Evolutionary conservation across 2,888 invertebrate species (phyloP).

Genomic region (Erynnis tages): DNA sequence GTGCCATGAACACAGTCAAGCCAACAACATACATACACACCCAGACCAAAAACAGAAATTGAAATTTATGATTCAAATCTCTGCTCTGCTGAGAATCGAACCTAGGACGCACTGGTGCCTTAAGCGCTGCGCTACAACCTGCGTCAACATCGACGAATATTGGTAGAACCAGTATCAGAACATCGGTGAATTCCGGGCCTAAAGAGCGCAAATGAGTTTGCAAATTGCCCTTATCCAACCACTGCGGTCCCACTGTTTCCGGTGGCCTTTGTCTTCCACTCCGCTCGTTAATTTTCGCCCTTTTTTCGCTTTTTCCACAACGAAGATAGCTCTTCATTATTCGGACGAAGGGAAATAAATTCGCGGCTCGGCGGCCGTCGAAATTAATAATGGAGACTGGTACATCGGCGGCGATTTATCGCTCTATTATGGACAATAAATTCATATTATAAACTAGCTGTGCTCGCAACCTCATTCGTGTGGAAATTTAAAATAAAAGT

Average conservation of each 20-base stretch:
- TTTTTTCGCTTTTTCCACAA: slow-evolving; percentile 31
- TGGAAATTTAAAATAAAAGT: too few relatives aligned
- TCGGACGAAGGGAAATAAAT: slow-evolving; percentile 56
- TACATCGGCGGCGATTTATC: slow-evolving; percentile 51
- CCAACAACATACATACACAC: too few relatives aligned
- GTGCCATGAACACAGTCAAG: too few relatives aligned
- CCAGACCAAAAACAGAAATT: too few relatives aligned
- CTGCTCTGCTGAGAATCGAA: too few relatives aligned
- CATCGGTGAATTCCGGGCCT: too few relatives aligned
- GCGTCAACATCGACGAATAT: too few relatives aligned
- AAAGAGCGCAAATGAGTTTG: slow-evolving; percentile 57
- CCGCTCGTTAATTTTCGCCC: slow-evolving; percentile 45
- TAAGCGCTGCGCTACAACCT: too few relatives aligned
- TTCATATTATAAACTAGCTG: slow-evolving; percentile 58
- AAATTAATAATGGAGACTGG: slow-evolving; percentile 61
- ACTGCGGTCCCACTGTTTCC: slow-evolving; percentile 48
- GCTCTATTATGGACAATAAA: slow-evolving; percentile 60
- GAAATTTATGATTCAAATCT: too few relatives aligned
- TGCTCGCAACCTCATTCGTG: too few relatives aligned
- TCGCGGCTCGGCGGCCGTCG: slow-evolving; percentile 40
- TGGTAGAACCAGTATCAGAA: too few relatives aligned
- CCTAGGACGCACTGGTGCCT: too few relatives aligned
- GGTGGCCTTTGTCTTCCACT: slow-evolving; percentile 47
- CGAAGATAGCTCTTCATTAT: slow-evolving; percentile 59
- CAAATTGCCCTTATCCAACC: slow-evolving; percentile 51